Base-by-base conservation (phyloP, 2,888 invertebrate genomes). In the Diabrotica balteata region DNA sequence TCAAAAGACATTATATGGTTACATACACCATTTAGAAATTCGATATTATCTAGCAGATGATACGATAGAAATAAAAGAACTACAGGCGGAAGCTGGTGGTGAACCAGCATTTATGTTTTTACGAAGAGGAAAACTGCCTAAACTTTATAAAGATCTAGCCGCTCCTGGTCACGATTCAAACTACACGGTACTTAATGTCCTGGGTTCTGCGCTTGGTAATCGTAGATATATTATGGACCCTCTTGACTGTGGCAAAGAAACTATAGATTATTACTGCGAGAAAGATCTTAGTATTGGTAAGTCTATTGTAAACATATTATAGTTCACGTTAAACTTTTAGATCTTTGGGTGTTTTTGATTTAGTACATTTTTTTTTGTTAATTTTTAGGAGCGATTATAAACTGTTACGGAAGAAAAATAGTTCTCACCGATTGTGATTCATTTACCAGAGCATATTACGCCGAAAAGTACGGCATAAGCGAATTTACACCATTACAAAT, bases 41-140 rank as follows among this genome's bases (percentile, higher is more conserved):
- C 90, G 92, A 78, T 97, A 93, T 80, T 96, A 92, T 84, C 85
- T 97, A 57, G 90, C 93, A 0, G 96, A 97, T 78, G 94, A 95
- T 77, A 95, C 95, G 0, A 91, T 97, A 8, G 95, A 96, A 82
- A 91, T 97, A 7, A 91, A 92, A 76, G 96, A 96, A 84, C 87
- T 87, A 52, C 81, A 90, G 59, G 85, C 88, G 0, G 85, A 88
- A 0, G 91, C 91, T 79, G 90, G 91, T 1, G 93, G 93, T 0
- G 91, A 93, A 80, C 87, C 89, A 2, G 90, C 90, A 7, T 88
- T 89, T 4, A 89, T 91, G 82, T 93, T 96, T 79, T 82, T 96
- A 44, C 90, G 89, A 76, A 88, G 94, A 70, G 89, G 88, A 77
- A 92, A 91, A 79, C 81, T 97, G 62, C 94, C 95, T 0, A 93